Conservation (phyloP, 2,888 invertebrate genomes). For the Smittia sp. region DNA sequence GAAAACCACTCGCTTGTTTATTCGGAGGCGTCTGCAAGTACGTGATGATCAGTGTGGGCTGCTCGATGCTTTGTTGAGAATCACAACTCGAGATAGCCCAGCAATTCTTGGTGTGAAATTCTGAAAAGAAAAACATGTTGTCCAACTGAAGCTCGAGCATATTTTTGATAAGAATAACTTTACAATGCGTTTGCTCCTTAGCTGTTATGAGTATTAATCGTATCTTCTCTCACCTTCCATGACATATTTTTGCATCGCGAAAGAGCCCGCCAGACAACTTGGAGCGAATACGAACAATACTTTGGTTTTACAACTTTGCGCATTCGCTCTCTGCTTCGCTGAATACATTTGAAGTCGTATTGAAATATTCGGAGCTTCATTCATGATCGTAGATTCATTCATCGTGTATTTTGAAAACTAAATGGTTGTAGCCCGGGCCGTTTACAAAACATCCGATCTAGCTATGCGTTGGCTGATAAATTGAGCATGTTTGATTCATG, state of each 20-base stretch:
- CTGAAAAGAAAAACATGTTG: too few relatives aligned
- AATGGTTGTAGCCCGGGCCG: too few relatives aligned
- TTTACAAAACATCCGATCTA: too few relatives aligned
- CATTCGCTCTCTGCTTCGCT: background rate
- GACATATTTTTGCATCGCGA: too few relatives aligned
- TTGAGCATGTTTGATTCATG: too few relatives aligned
- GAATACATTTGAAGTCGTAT: background rate
- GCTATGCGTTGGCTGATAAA: too few relatives aligned
- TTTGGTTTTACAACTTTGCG: background rate
- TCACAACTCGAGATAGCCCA: background rate
- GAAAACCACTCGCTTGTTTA: constrained; percentile 1
- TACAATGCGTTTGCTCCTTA: background rate
- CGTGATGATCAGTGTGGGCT: background rate
- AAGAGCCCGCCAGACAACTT: background rate
- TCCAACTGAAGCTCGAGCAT: background rate
- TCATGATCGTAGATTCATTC: background rate
- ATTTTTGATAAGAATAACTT: background rate
- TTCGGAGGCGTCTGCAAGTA: background rate
- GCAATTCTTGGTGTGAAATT: background rate
- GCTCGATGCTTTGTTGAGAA: background rate
- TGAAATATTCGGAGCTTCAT: background rate
- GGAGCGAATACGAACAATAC: background rate
- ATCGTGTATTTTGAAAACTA: too few relatives aligned
- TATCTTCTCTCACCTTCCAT: background rate
- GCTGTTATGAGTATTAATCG: background rate